A percentile compares a stretch with the other conserved stretches of the same genome.
These are phyloP conservation scores for Sialia sialis DNA, from an alignment of 2,113 vertebrate species.

Conservation along the genomic window DNA sequence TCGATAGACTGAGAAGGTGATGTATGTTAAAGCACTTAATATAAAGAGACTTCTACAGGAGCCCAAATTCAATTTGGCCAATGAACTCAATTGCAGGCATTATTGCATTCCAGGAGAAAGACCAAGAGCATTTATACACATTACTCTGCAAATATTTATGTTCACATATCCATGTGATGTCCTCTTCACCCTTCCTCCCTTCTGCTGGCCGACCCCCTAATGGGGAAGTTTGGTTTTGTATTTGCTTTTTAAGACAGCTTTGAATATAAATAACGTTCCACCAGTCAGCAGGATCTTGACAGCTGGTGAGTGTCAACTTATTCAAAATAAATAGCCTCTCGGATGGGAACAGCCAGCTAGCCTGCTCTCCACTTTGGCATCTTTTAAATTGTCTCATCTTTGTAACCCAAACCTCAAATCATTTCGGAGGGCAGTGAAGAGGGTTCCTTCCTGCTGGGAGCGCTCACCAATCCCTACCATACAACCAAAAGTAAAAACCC, in stretches of 20 bases:
- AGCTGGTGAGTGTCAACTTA: constrained; percentile 56
- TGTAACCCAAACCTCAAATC: constrained; percentile 50
- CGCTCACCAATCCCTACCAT: not conserved
- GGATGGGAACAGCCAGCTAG: constrained; percentile 23
- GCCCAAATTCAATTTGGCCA: constrained; percentile 71
- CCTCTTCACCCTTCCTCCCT: constrained; percentile 47
- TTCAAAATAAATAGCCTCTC: constrained; percentile 54
- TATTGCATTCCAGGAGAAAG: constrained; percentile 60
- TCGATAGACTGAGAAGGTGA: constrained; percentile 55
- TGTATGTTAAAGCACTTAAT: constrained; percentile 71
- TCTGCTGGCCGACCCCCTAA: constrained; percentile 27
- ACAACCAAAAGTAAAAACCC: not conserved
- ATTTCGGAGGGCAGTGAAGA: not conserved
- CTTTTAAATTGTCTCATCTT: constrained; percentile 25
- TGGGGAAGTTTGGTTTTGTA: not conserved
- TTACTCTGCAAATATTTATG: constrained; percentile 38
- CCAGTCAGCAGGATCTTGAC: constrained; percentile 58
- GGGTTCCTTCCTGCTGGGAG: not conserved
- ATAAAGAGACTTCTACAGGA: constrained; percentile 66
- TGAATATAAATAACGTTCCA: constrained; percentile 53
- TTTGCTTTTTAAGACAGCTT: constrained; percentile 55
- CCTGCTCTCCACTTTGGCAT: not conserved
- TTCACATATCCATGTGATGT: not conserved
- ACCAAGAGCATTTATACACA: constrained; percentile 25
- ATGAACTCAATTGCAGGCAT: constrained; percentile 71